Conservation (phyloP, 2,888 invertebrate genomes). For the Eubasilissa splendida region DNA sequence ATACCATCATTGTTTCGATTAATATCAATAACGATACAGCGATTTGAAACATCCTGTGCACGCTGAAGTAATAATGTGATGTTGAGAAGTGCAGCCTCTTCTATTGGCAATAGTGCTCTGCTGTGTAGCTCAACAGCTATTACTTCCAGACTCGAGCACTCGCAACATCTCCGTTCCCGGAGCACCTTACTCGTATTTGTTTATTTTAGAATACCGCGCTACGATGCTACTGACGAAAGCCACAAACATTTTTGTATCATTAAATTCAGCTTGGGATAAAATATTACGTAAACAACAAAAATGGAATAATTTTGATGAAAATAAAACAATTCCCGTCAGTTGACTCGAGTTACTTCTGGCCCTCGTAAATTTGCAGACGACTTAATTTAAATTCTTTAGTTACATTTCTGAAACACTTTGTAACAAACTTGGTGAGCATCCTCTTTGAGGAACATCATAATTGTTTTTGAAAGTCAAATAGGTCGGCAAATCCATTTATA, state of each 20-base stretch:
- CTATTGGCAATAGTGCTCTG: constrained; percentile 19
- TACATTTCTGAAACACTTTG: neutral
- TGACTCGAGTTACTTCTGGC: too few relatives aligned
- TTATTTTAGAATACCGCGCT: too few relatives aligned
- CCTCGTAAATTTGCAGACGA: too few relatives aligned
- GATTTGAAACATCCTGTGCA: neutral
- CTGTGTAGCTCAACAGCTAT: constrained; percentile 9
- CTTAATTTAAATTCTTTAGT: too few relatives aligned
- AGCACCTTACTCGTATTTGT: neutral
- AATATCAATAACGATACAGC: too few relatives aligned
- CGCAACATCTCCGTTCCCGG: neutral
- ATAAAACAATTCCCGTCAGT: too few relatives aligned
- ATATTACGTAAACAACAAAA: too few relatives aligned
- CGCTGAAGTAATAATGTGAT: constrained; percentile 11
- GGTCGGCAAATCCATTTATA: neutral
- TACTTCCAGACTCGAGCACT: constrained; percentile 19
- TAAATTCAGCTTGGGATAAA: too few relatives aligned
- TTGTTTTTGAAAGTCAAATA: constrained; percentile 1
- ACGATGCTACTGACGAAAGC: too few relatives aligned
- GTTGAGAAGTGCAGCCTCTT: constrained; percentile 22
- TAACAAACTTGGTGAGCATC: neutral
- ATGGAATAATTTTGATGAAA: too few relatives aligned
- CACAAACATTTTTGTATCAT: too few relatives aligned
- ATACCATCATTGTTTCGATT: too few relatives aligned
- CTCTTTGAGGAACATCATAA: neutral